Base-by-base conservation (phyloP, 2,113 vertebrate genomes). In the Myiozetetes cayanensis region DNA sequence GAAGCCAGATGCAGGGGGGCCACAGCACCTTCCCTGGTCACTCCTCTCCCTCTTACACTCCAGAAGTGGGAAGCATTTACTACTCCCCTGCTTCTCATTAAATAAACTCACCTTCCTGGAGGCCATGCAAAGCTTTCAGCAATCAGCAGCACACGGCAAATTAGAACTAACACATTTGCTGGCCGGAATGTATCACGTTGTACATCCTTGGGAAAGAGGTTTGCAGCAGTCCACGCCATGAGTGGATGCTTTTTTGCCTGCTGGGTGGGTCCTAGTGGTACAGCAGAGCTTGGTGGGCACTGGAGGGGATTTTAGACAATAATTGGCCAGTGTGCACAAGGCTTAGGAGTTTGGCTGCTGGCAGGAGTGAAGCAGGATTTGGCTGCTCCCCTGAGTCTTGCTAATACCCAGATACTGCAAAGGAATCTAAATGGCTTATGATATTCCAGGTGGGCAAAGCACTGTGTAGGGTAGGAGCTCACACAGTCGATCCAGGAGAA, bases 401-500 rank as follows among this genome's bases (percentile, higher is more conserved):
- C 62, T 94, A 96, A 96, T 94, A 75, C 85, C 49, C 89, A 79
- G 37, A 58, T 22, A 68, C 68, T 27, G 84, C 62, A 61, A 84
- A 89, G 71, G 71, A 93, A 85, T 76, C 76, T 50, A 59, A 93
- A 85, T 1, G 2, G 93, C 67, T 97, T 94, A 87, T 8, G 74
- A 66, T 93, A 87, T 85, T 96, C 89, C 94, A 96, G 93, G 93
- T 96, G 91, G 91, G 81, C 62, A 89, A 87, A 80, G 68, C 76
- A 55, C 73, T 58, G 85, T 7, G 85, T 83, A 93, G 95, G 87
- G 87, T 85, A 93, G 71, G 62, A 95, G 74, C 63, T 78, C 81
- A 87, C 46, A 76, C 37, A 78, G 49, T 93, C 1, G 0, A 66
- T 90, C 75, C 82, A 90, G 47, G 59, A 93, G 89, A 95, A 93